Base-by-base conservation (phyloP, 1,140 invertebrate genomes). In the Gryon sp. region DNA sequence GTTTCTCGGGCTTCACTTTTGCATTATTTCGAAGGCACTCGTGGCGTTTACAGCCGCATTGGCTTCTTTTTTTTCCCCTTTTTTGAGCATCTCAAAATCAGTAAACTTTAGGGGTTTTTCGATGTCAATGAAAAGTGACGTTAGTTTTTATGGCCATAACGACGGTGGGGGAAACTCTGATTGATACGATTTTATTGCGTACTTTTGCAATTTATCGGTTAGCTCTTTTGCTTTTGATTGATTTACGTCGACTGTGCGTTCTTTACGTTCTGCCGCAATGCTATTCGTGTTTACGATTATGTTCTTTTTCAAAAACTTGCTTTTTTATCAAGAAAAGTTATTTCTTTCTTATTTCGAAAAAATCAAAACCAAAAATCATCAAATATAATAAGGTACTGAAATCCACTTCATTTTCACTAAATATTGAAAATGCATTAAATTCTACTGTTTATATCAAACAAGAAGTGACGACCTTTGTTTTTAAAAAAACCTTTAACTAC, bases 111-210 rank as follows among this genome's bases (percentile, higher is more conserved):
- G 16, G 16, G 46, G 59, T n/a, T n/a, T n/a, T n/a, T n/a, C n/a
- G 65, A 74, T 45, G 65, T 60, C 12, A 32, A 36, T 30, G 46
- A 36, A 66, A 78, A 80, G 36, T 62, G 38, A 4, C 30, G 14
- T 2, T 15, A 6, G 9, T 46, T 26, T 68, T 45, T 22, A 36
- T 59, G 26, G 48, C 55, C 41, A 50, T 72, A n/a, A n/a, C n/a
- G n/a, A n/a, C n/a, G n/a, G n/a, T n/a, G n/a, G n/a, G 63, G 65
- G 60, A n/a, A 15, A 30, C 38, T 14, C 70, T 79, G 82, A 84
- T 84, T 80, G 81, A 83, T 83, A 82, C 80, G 76, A 82, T 82
- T 83, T 83, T 82, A 83, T 83, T 80, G 76, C 46, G 30, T 46
- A 38, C n/a, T 36, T 55, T 9, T 28, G 50, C 45, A 72, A 80